A percentile compares a stretch with the other conserved stretches of the same genome.
Evolutionary conservation across 2,797 vertebrate species (phyloP).

Genomic region (Sebastes kiyomatsui): DNA sequence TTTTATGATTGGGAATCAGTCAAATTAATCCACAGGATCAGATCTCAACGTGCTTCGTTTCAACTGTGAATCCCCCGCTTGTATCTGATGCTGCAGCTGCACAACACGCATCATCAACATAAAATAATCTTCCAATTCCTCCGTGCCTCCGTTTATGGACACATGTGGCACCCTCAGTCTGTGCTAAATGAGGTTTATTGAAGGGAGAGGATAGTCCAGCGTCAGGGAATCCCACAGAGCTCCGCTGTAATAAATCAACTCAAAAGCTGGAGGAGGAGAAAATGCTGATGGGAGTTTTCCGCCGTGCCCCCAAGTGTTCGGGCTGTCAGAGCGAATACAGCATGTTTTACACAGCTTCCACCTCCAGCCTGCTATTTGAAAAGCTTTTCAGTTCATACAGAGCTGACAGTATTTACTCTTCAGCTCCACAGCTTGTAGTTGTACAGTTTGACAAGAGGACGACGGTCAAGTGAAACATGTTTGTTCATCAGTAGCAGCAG

Average conservation of each 20-base stretch:
- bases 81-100: conserved; percentile 26
- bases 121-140: conserved; percentile 25
- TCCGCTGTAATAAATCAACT: conserved; percentile 74
- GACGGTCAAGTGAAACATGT: neutral
- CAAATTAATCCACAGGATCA: conserved; percentile 52
- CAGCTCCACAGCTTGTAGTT: conserved; percentile 7
- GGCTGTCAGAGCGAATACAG: conserved; percentile 61
- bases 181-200: conserved; percentile 41
- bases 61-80: neutral
- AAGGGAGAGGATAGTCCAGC: conserved; percentile 57
- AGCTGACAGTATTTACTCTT: conserved; percentile 34
- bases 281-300: conserved; percentile 78
- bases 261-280: conserved; percentile 75
- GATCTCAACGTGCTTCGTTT: conserved; percentile 19
- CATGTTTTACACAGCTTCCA: conserved; percentile 48
- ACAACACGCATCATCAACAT: conserved; percentile 1
- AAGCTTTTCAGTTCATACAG: conserved; percentile 30
- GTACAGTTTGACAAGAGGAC: conserved; percentile 7
- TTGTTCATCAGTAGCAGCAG: neutral
- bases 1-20: conserved; percentile 36
- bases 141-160: conserved; percentile 27
- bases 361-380: conserved; percentile 47
- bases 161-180: conserved; percentile 8
- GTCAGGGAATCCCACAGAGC: conserved; percentile 76
- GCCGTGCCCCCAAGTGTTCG: conserved; percentile 52